phyloP scores from a whole-genome alignment of 92 coral and sea anemone species.

The Porites divaricata region DNA sequence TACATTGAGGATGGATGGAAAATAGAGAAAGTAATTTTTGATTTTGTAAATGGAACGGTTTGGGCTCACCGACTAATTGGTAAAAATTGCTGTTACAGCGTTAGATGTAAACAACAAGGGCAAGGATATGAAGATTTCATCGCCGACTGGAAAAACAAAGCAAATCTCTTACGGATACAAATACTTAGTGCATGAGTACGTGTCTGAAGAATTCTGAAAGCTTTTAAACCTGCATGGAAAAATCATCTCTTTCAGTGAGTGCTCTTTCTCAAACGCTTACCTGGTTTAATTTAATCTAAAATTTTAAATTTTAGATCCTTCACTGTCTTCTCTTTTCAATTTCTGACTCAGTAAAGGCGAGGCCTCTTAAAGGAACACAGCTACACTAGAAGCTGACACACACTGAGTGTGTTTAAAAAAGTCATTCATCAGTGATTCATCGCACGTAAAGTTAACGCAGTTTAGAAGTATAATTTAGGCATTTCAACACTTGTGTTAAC shows the following conservation, averaged over 20 bases:
- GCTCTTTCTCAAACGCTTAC: constrained; percentile 7
- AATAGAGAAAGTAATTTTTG: neutral
- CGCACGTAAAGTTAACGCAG: neutral
- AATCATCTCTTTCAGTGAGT: neutral
- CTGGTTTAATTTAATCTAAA: constrained; percentile 11
- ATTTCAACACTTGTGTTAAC: constrained; percentile 5
- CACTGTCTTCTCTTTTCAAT: neutral
- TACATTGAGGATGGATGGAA: neutral
- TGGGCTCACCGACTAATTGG: no score
- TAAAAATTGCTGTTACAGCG: neutral
- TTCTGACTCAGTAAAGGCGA: constrained; percentile 1
- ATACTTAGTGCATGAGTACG: constrained; percentile 21
- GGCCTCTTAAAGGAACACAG: constrained; percentile 4
- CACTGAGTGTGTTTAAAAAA: neutral
- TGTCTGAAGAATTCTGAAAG: constrained; percentile 20
- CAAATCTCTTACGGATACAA: constrained; percentile 19
- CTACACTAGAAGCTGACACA: constrained; percentile 1
- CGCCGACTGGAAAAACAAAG: constrained; percentile 29
- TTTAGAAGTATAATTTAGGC: constrained; percentile 10
- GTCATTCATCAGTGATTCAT: neutral
- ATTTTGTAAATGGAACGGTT: no score
- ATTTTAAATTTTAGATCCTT: neutral
- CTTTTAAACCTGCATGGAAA: constrained; percentile 17
- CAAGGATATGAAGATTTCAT: constrained; percentile 12
- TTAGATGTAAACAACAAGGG: neutral